Evolutionary conservation across 23 tunicate species (phyloP).

Genomic region (Botrylloides violaceus): DNA sequence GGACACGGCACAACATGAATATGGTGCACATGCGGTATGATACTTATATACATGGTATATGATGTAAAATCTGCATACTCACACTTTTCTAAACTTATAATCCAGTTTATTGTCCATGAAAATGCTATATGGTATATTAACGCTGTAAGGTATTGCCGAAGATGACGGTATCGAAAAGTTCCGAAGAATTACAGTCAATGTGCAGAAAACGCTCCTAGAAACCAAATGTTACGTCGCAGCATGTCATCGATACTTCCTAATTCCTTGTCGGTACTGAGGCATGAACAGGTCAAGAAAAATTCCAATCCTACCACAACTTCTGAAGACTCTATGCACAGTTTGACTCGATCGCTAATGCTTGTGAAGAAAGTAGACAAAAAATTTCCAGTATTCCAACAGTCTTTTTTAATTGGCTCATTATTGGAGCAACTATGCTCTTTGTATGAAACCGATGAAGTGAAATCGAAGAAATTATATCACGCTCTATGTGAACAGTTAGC

Average conservation of each 20-base stretch:
- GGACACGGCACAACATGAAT: no score
- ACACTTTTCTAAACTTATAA: no score
- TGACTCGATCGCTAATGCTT: neutral
- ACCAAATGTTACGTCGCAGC: neutral
- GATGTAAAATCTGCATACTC: no score
- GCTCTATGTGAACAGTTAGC: slow-evolving; percentile 39
- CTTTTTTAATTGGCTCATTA: slow-evolving; percentile 53
- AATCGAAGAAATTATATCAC: slow-evolving; percentile 38
- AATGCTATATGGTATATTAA: no score
- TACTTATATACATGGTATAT: no score
- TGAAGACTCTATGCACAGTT: neutral
- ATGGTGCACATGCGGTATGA: no score
- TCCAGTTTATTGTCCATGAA: no score
- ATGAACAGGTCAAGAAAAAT: neutral
- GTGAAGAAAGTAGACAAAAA: neutral
- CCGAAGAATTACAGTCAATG: neutral
- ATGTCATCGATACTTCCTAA: neutral
- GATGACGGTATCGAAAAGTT: no score
- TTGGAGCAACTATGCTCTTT: slow-evolving; percentile 70
- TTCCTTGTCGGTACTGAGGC: neutral
- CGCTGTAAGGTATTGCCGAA: no score
- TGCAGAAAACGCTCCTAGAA: neutral
- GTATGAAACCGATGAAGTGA: slow-evolving; percentile 44
- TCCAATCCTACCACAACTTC: neutral
- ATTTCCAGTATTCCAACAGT: slow-evolving; percentile 17